A percentile compares a stretch with the other conserved stretches of the same genome.
Evolutionary conservation across 2,888 invertebrate species (phyloP).

Genomic region (Lochmaea crataegi): DNA sequence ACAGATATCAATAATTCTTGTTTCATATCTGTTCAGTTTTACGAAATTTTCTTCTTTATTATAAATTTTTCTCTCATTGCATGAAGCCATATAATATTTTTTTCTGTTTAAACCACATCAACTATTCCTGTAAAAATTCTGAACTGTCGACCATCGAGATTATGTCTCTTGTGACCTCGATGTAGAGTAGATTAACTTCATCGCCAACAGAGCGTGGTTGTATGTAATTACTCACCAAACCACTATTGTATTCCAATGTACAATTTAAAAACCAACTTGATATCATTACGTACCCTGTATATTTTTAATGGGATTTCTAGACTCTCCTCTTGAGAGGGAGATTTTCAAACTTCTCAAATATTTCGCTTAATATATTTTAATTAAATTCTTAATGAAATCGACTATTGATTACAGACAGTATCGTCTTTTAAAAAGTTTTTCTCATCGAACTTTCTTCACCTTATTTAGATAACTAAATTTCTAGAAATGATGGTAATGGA

Average conservation of each 20-base stretch:
- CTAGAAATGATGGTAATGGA: neutral
- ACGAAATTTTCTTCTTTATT: no score
- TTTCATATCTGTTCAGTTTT: no score
- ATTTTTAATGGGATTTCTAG: neutral
- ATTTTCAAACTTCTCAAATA: neutral
- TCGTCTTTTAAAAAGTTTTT: neutral
- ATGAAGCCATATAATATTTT: no score
- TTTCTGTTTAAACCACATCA: no score
- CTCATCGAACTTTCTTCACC: neutral
- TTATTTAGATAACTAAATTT: neutral
- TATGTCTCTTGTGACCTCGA: no score
- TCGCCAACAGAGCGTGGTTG: neutral
- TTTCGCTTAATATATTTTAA: neutral
- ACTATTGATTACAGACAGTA: slow-evolving; percentile 1
- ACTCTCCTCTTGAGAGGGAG: neutral
- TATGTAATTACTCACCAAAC: neutral
- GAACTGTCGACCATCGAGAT: neutral
- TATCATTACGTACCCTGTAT: neutral
- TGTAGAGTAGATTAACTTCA: no score
- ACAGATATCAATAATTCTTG: no score
- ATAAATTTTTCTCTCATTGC: no score
- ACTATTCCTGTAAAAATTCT: neutral
- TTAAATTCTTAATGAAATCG: neutral
- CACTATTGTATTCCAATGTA: neutral
- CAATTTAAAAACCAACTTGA: neutral